These are phyloP conservation scores for Grus americana DNA, from an alignment of 2,113 vertebrate species.

Conservation along the genomic window DNA sequence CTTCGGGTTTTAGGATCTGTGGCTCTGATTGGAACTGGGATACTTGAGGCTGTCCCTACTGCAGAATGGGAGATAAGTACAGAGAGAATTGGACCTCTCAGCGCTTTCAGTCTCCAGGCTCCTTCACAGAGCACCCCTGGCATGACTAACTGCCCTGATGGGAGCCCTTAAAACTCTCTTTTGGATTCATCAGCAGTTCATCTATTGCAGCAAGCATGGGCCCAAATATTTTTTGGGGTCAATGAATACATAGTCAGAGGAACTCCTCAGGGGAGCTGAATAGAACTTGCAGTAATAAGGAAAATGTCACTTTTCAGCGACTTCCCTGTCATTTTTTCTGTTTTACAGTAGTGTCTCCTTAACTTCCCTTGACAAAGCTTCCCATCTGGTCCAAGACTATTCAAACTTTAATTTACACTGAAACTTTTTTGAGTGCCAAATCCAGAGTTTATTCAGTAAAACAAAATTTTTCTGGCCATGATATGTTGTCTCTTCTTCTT, in stretches of 20 bases:
- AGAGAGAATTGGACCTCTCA: background rate
- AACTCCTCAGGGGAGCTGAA: background rate
- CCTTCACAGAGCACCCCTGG: background rate
- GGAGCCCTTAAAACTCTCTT: background rate
- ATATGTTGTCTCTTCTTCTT: background rate
- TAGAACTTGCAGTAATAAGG: background rate
- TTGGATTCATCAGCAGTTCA: background rate
- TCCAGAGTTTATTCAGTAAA: background rate
- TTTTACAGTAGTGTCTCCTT: background rate
- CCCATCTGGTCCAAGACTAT: background rate
- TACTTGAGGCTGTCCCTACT: background rate
- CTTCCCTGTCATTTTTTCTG: background rate
- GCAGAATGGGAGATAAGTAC: background rate
- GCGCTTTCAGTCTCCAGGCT: background rate
- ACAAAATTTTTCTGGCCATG: background rate
- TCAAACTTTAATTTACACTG: background rate
- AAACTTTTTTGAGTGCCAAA: background rate
- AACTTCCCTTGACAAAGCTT: background rate
- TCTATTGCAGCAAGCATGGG: background rate
- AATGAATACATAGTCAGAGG: background rate
- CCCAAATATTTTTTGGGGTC: constrained; percentile 11
- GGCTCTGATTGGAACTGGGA: background rate
- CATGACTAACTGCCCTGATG: background rate
- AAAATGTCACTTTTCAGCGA: background rate
- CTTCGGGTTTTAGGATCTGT: background rate